phyloP scores from a whole-genome alignment of 2,888 invertebrate species.

The Chymomyza caudatula region DNA sequence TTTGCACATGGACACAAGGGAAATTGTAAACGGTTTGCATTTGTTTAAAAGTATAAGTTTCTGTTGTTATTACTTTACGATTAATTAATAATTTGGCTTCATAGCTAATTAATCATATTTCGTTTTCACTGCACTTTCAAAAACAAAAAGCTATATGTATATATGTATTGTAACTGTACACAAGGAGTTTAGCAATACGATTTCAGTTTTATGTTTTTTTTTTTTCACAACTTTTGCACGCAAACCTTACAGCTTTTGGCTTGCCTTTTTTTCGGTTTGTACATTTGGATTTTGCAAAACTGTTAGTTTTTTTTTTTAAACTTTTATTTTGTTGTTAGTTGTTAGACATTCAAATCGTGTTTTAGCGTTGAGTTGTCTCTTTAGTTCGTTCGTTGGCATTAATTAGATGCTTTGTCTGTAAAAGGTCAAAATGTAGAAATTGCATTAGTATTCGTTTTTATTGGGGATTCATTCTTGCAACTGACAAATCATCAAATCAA shows the following conservation, averaged over 20 bases:
- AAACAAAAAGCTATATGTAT: conserved; percentile 31
- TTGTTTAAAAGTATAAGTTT: conserved; percentile 25
- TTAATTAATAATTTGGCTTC: conserved; percentile 41
- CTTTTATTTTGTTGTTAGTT: background rate
- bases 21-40: conserved; percentile 40
- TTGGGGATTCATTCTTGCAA: conserved; percentile 2
- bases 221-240: conserved; percentile 30
- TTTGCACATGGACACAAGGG: background rate
- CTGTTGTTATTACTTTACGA: conserved; percentile 13
- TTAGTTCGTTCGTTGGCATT: conserved; percentile 33
- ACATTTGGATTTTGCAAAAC: background rate
- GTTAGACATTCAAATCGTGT: background rate
- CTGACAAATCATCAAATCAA: too few species aligned
- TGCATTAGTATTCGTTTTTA: conserved; percentile 19
- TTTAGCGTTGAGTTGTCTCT: background rate
- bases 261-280: conserved; percentile 23
- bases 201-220: conserved; percentile 31
- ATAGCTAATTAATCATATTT: conserved; percentile 69
- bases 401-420: conserved; percentile 38
- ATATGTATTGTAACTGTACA: conserved; percentile 1
- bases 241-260: background rate
- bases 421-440: conserved; percentile 67
- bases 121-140: conserved; percentile 73
- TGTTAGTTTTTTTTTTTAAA: background rate
- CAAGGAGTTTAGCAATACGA: conserved; percentile 51